These are phyloP conservation scores for Gallinago nigripennis DNA, from an alignment of 2,797 vertebrate genomes.

Conservation along the genomic window DNA sequence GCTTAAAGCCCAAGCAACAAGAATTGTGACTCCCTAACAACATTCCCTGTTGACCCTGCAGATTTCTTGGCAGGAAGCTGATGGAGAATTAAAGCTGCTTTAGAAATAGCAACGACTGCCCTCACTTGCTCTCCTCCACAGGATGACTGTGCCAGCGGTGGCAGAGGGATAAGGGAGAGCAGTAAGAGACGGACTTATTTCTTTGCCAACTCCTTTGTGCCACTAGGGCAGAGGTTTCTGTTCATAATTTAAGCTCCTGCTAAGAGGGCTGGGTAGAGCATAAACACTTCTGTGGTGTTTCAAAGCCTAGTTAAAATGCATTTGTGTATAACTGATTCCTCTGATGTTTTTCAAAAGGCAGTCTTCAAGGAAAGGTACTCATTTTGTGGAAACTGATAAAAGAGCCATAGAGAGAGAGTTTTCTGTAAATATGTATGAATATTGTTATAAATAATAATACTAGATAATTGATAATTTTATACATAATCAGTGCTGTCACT, in stretches of 20 bases:
- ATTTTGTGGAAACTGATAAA: neutral
- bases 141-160: neutral
- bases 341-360: conserved; percentile 1
- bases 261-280: neutral
- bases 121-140: neutral
- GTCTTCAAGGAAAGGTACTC: neutral
- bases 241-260: neutral
- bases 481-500: neutral
- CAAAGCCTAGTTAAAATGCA: neutral
- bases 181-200: neutral
- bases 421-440: neutral
- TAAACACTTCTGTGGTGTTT: neutral
- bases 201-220: neutral
- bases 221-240: neutral
- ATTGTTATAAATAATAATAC: neutral
- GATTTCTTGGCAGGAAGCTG: conserved; percentile 26
- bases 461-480: neutral
- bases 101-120: neutral
- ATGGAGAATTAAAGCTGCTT: conserved; percentile 14
- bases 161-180: neutral
- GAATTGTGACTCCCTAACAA: neutral
- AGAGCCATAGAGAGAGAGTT: neutral
- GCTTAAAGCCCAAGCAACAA: neutral
- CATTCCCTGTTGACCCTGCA: neutral
- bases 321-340: neutral